These are phyloP conservation scores for Megathymus violae DNA, from an alignment of 1,140 invertebrate genomes.

Conservation along the genomic window DNA sequence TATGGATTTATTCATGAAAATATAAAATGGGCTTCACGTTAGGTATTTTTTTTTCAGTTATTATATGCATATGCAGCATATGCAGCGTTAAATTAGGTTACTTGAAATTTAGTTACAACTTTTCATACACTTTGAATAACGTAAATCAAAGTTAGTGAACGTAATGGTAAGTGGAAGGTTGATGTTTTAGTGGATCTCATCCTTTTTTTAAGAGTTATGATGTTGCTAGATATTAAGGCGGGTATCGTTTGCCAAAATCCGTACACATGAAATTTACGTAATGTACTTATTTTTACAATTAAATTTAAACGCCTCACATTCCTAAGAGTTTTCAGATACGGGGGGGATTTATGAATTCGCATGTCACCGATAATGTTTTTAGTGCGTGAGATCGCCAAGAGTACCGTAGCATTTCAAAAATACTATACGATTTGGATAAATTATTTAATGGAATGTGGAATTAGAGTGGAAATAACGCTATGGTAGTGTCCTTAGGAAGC, in stretches of 20 bases:
- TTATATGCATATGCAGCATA: no score
- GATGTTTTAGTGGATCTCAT: slow-evolving; percentile 39
- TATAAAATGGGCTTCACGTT: slow-evolving; percentile 5
- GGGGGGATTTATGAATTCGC: slow-evolving; percentile 36
- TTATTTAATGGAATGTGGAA: slow-evolving; percentile 28
- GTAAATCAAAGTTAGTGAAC: slow-evolving; percentile 3
- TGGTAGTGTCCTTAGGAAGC: slow-evolving; percentile 66
- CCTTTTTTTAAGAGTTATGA: slow-evolving; percentile 30
- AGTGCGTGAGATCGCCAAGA: slow-evolving; percentile 41
- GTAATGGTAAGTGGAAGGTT: slow-evolving; percentile 31
- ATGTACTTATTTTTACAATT: slow-evolving; percentile 23
- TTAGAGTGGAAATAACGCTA: slow-evolving; percentile 48
- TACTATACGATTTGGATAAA: slow-evolving; percentile 41
- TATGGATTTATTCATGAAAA: slow-evolving; percentile 18
- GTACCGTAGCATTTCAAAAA: slow-evolving; percentile 69
- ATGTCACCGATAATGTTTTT: slow-evolving; percentile 54
- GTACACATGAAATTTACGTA: slow-evolving; percentile 8
- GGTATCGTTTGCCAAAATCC: slow-evolving; percentile 19
- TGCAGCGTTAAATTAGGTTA: slow-evolving; percentile 19
- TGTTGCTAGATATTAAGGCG: slow-evolving; percentile 23
- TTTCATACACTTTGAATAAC: slow-evolving; percentile 27
- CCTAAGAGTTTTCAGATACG: slow-evolving; percentile 51
- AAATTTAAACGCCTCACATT: slow-evolving; percentile 56
- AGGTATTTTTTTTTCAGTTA: slow-evolving; percentile 24
- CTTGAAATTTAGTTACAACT: slow-evolving; percentile 28